These are phyloP conservation scores for Bos taurus DNA, from an alignment of 2,113 vertebrate genomes.

Conservation along the genomic window DNA sequence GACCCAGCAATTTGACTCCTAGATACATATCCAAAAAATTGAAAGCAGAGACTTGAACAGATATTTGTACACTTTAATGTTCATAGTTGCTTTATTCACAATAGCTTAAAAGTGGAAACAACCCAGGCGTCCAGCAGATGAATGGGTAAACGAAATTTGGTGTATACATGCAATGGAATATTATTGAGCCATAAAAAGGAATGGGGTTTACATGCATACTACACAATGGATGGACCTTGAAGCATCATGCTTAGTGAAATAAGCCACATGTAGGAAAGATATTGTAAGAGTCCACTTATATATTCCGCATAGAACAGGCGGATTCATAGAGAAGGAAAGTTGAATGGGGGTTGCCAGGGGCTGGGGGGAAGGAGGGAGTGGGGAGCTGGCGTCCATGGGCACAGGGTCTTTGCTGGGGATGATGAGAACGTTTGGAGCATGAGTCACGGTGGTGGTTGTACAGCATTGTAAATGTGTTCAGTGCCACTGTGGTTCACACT, in stretches of 20 bases:
- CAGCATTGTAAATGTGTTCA: not conserved
- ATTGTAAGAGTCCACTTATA: not conserved
- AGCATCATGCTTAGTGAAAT: not conserved
- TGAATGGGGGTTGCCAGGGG: not conserved
- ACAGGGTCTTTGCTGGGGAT: not conserved
- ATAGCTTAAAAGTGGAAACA: not conserved
- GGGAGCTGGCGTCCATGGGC: not conserved
- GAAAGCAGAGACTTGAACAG: not conserved
- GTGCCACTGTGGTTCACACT: not conserved
- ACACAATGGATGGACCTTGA: not conserved
- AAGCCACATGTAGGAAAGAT: not conserved
- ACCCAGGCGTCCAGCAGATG: not conserved
- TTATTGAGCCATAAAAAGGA: not conserved
- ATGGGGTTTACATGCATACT: not conserved
- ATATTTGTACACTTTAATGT: not conserved
- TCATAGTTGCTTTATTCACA: not conserved
- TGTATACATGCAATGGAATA: not conserved
- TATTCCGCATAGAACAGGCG: not conserved
- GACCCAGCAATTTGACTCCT: not conserved
- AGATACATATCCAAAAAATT: not conserved
- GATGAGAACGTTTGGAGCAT: not conserved
- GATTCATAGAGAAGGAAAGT: not conserved
- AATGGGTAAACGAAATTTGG: not conserved
- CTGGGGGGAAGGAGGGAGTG: not conserved
- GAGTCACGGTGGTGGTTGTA: too few relatives aligned